Evolutionary conservation across 2,797 vertebrate genomes (phyloP).

Genomic region (Acropternis orthonyx): DNA sequence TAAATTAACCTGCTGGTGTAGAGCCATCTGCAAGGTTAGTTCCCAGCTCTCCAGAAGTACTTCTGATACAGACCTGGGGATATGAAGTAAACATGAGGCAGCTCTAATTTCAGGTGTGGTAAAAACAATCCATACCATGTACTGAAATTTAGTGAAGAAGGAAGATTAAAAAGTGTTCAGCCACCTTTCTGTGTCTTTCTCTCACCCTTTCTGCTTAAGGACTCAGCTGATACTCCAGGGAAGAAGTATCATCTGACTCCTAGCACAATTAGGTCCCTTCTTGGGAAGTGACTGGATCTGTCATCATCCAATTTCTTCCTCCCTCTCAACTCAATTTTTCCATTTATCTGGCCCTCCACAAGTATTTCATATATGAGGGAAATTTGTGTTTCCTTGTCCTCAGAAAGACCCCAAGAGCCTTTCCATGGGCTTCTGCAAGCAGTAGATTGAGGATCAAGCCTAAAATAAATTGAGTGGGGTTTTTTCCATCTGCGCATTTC

Average conservation of each 20-base stretch:
- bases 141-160: neutral
- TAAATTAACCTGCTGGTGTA: neutral
- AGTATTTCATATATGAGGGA: neutral
- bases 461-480: neutral
- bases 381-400: neutral
- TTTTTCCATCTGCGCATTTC: neutral
- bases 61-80: neutral
- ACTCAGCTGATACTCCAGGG: neutral
- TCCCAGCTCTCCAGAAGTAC: neutral
- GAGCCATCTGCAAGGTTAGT: neutral
- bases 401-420: neutral
- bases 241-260: neutral
- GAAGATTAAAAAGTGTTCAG: neutral
- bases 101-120: neutral
- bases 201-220: neutral
- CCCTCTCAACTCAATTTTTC: neutral
- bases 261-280: neutral
- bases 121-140: neutral
- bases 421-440: neutral
- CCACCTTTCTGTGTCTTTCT: neutral
- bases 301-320: neutral
- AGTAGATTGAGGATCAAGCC: neutral
- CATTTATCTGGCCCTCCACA: neutral
- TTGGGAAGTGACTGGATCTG: neutral
- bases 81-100: neutral